A percentile compares a stretch with the other conserved stretches of the same genome.
Conservation (phyloP, 2,888 invertebrate genomes). For the Drosophila merina region DNA sequence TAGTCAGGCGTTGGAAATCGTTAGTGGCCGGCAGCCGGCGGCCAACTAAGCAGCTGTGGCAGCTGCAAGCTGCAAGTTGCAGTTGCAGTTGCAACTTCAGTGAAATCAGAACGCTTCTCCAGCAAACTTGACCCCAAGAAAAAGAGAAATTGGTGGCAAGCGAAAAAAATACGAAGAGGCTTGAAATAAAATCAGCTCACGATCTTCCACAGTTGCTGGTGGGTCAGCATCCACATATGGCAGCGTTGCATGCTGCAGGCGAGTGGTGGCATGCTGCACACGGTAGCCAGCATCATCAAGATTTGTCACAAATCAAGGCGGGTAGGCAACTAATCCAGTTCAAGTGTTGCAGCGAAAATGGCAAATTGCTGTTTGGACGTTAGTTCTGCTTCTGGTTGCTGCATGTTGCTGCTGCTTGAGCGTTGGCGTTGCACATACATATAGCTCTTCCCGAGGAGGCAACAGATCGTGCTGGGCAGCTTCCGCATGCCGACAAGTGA, state of each 20-base stretch:
- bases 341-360: conserved; percentile 60
- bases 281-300: conserved; percentile 74
- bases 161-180: conserved; percentile 45
- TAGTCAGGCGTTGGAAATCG: conserved; percentile 28
- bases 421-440: conserved; percentile 53
- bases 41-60: conserved; percentile 12
- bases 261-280: conserved; percentile 37
- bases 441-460: conserved; percentile 1
- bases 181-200: conserved; percentile 74
- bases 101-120: conserved; percentile 75
- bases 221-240: conserved; percentile 41
- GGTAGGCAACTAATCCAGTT: conserved; percentile 76
- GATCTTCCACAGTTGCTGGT: conserved; percentile 51
- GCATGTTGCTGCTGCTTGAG: conserved; percentile 32
- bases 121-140: conserved; percentile 79
- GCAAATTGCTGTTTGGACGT: conserved; percentile 43
- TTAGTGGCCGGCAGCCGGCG: conserved; percentile 5
- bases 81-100: conserved; percentile 10
- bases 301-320: conserved; percentile 79
- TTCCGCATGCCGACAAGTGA: conserved; percentile 79
- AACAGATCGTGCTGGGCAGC: conserved; percentile 65
- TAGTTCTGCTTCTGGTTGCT: conserved; percentile 52
- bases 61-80: conserved; percentile 38
- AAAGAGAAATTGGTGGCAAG: conserved; percentile 75
- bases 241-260: conserved; percentile 57